Percentiles rank a stretch among this genome's conserved stretches.
Conservation (phyloP, 2,113 vertebrate genomes). For the Nibea albiflora region DNA sequence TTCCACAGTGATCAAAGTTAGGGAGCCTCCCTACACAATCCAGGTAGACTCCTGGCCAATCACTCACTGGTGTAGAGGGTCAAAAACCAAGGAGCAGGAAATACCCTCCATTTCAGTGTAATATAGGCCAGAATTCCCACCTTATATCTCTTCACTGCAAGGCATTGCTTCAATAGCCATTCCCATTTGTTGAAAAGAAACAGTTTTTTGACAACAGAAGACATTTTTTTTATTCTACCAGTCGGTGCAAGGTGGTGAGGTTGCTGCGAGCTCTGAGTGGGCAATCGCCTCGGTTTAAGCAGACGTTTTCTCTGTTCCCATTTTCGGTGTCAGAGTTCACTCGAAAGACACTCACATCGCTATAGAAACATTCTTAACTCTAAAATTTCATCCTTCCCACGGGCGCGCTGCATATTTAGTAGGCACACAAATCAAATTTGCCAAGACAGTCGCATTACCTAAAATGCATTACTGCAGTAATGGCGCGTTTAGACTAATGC, state of each 20-base stretch:
- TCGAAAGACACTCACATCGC: slow-evolving; percentile 44
- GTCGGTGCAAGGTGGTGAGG: slow-evolving; percentile 4
- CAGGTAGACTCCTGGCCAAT: slow-evolving; percentile 56
- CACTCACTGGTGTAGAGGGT: slow-evolving; percentile 36
- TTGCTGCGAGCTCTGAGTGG: slow-evolving; percentile 8
- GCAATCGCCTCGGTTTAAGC: slow-evolving; percentile 34
- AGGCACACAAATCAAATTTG: slow-evolving; percentile 54
- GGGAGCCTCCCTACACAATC: slow-evolving; percentile 51
- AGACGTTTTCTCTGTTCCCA: slow-evolving; percentile 14
- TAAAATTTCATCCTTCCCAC: slow-evolving; percentile 21
- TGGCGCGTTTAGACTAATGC: slow-evolving; percentile 27
- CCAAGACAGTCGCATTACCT: slow-evolving; percentile 33
- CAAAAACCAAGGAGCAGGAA: slow-evolving; percentile 50
- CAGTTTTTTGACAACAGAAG: slow-evolving; percentile 29
- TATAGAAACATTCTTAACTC: slow-evolving; percentile 30
- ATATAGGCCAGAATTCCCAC: slow-evolving; percentile 38
- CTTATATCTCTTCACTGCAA: slow-evolving; percentile 18
- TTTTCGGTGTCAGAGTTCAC: slow-evolving; percentile 52
- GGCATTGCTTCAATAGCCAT: slow-evolving; percentile 21
- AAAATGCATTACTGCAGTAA: slow-evolving; percentile 41
- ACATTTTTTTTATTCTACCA: slow-evolving; percentile 49
- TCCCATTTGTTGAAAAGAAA: slow-evolving; percentile 43
- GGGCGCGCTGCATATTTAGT: slow-evolving; percentile 57
- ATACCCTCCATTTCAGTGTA: slow-evolving; percentile 50
- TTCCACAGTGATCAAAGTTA: slow-evolving; percentile 76